phyloP scores from a whole-genome alignment of 2,888 invertebrate species.

The Coenonympha glycerion region DNA sequence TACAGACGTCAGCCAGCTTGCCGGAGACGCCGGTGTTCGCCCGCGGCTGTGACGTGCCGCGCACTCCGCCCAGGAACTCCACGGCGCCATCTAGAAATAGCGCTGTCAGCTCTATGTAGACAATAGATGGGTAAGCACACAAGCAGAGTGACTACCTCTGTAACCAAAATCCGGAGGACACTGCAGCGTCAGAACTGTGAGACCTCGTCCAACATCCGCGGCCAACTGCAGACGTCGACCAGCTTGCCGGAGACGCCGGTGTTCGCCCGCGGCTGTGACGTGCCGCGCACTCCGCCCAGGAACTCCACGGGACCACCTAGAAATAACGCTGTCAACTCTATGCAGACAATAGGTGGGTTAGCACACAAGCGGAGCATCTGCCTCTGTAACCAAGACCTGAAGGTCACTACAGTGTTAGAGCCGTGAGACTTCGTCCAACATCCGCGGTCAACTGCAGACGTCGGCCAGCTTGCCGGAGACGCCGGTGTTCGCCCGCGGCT shows the following conservation, averaged over 20 bases:
- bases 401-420: too few relatives aligned
- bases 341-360: slow-evolving; percentile 71
- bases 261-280: slow-evolving; percentile 89
- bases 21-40: slow-evolving; percentile 94
- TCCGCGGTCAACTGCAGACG: too few relatives aligned
- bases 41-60: slow-evolving; percentile 87
- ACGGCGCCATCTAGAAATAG: slow-evolving; percentile 80
- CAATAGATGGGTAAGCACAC: slow-evolving; percentile 56
- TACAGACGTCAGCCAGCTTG: slow-evolving; percentile 89
- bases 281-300: slow-evolving; percentile 87
- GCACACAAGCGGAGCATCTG: neutral
- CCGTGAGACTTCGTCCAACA: too few relatives aligned
- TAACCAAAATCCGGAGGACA: too few relatives aligned
- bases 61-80: slow-evolving; percentile 85
- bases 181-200: slow-evolving; percentile 70
- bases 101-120: slow-evolving; percentile 77
- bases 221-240: slow-evolving; percentile 86
- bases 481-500: too few relatives aligned
- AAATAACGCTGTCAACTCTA: slow-evolving; percentile 77
- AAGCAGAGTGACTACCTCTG: too few relatives aligned
- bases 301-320: slow-evolving; percentile 80
- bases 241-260: slow-evolving; percentile 93
- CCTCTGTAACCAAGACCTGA: too few relatives aligned
- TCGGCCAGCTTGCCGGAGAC: too few relatives aligned
- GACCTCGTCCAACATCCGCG: slow-evolving; percentile 55